A percentile compares a stretch with the other conserved stretches of the same genome.
Conservation (phyloP, 2,888 invertebrate genomes). For the Ophion ellenae region DNA sequence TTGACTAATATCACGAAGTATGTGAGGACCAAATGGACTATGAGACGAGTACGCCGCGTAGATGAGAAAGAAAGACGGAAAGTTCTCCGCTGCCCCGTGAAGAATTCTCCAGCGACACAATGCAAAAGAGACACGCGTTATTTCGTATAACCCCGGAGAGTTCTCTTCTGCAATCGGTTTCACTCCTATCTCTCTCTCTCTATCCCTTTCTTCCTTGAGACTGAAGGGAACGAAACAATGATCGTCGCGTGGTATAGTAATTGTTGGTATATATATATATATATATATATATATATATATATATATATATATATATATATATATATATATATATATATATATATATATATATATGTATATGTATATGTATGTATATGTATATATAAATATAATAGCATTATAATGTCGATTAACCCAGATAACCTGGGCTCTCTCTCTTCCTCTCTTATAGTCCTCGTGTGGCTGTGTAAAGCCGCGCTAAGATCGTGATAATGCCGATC, state of each 20-base stretch:
- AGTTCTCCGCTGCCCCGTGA: constrained; percentile 1
- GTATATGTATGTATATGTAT: not conserved
- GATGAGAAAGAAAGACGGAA: not conserved
- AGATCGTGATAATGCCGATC: constrained; percentile 77
- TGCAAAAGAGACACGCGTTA: constrained; percentile 54
- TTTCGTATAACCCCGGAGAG: constrained; percentile 40
- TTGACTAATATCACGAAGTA: too few relatives aligned
- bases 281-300: constrained; percentile 14
- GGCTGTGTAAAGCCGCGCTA: constrained; percentile 51
- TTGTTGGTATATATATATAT: constrained; percentile 53
- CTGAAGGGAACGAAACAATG: constrained; percentile 58
- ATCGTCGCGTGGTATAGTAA: constrained; percentile 60
- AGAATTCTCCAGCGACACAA: constrained; percentile 57
- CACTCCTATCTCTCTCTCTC: constrained; percentile 27
- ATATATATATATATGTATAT: not conserved
- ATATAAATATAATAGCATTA: constrained; percentile 46
- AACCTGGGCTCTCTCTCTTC: constrained; percentile 68
- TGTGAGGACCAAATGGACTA: too few relatives aligned
- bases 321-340: not conserved
- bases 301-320: constrained; percentile 10
- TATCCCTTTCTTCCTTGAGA: not conserved
- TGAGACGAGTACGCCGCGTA: constrained; percentile 40
- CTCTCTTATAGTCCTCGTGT: constrained; percentile 31
- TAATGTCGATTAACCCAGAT: constrained; percentile 77
- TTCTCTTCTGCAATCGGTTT: constrained; percentile 58